Base-by-base conservation (phyloP, 2,797 vertebrate genomes). In the Psittacula echo region DNA sequence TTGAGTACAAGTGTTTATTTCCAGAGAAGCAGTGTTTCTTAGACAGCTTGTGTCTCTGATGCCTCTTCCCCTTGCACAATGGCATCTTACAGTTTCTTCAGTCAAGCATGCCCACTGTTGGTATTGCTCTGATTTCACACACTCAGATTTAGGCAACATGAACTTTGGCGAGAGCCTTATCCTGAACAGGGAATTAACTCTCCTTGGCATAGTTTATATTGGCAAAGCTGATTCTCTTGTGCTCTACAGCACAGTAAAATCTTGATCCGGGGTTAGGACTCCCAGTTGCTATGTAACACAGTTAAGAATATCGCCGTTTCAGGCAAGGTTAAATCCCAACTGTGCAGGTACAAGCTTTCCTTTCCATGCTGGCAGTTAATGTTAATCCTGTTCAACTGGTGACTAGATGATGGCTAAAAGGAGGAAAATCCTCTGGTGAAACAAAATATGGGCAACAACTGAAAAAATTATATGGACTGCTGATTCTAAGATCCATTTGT, bases 91-190 rank as follows among this genome's bases (percentile, higher is more conserved):
- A 12, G 26, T n/a, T 45, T 60, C 6, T 16, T 26, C 14, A 20
- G 20, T 37, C 0, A 1, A 75, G 24, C 20, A 18, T 3, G 5
- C 0, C 0, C 0, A 2, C 15, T 34, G 29, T 50, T 1, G 2
- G 17, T n/a, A 10, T 42, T 45, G 44, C 50, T 64, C 45, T 9
- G 20, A 42, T 42, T 65, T 37, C 37, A 45, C 5, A 5, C 1
- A 1, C 11, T 27, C 3, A 0, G 27, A 42, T 44, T 19, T 48
- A 45, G 26, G 32, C 13, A 68, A 8, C 0, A 1, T 16, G 20
- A 84, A 67, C 13, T 9, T 8, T 50, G 19, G 54, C 22, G 32
- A 62, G 6, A 73, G 13, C 22, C 19, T 83, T 27, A 15, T 58
- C 44, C 42, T 30, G n/a, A 67, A 26, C 10, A 48, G 8, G 17